Evolutionary conservation across 2,797 vertebrate species (phyloP).

Genomic region (Spea hammondii): DNA sequence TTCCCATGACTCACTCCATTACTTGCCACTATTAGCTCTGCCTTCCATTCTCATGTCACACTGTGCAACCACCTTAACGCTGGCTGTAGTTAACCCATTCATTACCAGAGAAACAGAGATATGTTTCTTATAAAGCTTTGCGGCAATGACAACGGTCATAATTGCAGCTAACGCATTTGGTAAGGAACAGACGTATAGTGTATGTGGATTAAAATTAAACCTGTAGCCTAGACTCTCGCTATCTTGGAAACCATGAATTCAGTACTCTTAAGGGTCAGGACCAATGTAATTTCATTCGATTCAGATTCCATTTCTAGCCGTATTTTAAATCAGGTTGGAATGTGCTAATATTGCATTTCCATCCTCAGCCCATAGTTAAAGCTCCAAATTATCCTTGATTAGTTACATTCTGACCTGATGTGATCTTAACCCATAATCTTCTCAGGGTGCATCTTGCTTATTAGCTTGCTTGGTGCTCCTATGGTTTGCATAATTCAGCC

Average conservation of each 20-base stretch:
- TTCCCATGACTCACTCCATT: constrained; percentile 49
- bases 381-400: constrained; percentile 32
- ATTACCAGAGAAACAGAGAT: not conserved
- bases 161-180: not conserved
- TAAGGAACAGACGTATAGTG: not conserved
- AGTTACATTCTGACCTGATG: constrained; percentile 19
- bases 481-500: constrained; percentile 3
- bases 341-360: constrained; percentile 1
- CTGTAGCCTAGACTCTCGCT: not conserved
- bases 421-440: constrained; percentile 5
- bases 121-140: not conserved
- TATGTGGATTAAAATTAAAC: not conserved
- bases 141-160: not conserved
- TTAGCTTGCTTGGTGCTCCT: constrained; percentile 7
- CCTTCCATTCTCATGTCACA: constrained; percentile 47
- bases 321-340: not conserved
- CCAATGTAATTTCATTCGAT: not conserved
- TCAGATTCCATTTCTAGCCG: not conserved
- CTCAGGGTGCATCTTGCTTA: constrained; percentile 13
- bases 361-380: not conserved
- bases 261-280: not conserved
- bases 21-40: constrained; percentile 48
- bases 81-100: constrained; percentile 19
- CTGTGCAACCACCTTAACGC: constrained; percentile 34
- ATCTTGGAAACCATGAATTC: not conserved